A percentile compares a stretch with the other conserved stretches of the same genome.
phyloP scores from a whole-genome alignment of 2,797 vertebrate species.

The Choloepus didactylus region DNA sequence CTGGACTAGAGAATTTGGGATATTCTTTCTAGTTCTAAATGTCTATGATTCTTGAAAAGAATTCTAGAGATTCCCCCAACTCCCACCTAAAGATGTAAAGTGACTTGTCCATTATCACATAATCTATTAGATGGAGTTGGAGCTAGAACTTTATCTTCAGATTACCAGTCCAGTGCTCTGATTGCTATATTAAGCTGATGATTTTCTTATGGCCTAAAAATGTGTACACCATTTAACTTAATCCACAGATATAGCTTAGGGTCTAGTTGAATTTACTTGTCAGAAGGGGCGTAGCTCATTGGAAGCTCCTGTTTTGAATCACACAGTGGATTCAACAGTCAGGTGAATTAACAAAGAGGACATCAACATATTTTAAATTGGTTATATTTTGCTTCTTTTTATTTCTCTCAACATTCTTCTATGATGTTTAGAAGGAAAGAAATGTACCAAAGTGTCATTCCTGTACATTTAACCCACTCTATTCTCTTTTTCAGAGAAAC shows the following conservation, averaged over 20 bases:
- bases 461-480: conserved; percentile 72
- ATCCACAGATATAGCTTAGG: background rate
- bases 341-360: background rate
- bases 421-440: conserved; percentile 38
- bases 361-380: background rate
- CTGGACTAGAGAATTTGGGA: background rate
- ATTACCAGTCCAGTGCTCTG: conserved; percentile 6
- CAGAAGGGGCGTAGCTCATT: background rate
- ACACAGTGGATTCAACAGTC: background rate
- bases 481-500: conserved; percentile 84
- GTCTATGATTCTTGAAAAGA: background rate
- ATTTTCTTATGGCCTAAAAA: conserved; percentile 34
- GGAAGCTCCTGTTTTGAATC: background rate
- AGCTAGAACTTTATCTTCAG: conserved; percentile 3
- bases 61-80: background rate
- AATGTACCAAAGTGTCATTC: conserved; percentile 42
- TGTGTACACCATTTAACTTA: background rate
- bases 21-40: background rate
- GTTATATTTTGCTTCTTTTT: conserved; percentile 25
- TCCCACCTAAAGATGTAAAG: background rate
- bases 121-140: background rate
- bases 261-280: background rate
- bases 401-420: conserved; percentile 28
- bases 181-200: background rate
- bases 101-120: background rate